Base-by-base conservation (phyloP, 2,113 vertebrate genomes). In the Zingel zingel region DNA sequence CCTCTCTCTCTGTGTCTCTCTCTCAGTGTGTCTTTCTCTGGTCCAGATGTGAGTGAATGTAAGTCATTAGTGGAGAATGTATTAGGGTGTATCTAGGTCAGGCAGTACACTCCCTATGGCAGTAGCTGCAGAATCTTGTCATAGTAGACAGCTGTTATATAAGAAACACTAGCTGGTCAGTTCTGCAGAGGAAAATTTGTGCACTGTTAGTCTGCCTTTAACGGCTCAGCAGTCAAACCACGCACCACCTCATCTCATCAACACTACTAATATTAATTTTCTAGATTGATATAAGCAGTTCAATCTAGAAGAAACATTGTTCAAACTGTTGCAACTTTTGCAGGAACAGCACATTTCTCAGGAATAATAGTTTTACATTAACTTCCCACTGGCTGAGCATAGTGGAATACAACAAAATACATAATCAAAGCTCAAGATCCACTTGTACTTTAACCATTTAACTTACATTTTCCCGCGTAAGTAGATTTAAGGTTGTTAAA, bases 1-100 rank as follows among this genome's bases (percentile, higher is more conserved):
- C 5, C 6, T 39, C 63, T 59, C 36, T 61, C 14, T 9, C 23
- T 58, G 14, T 59, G 12, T 54, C n/a, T 13, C 19, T 54, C 45
- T 71, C 56, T 50, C 51, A 47, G 3, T 57, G 8, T 50, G 25
- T 67, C 56, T 65, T 54, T 77, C 70, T 63, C 81, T 45, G 43
- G 77, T 89, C 85, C 86, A 94, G 91, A 91, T 91, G 90, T 91
- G 90, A 85, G 75, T 86, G 69, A 86, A 84, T 87, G 82, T 75
- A 85, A 92, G 87, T 91, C 91, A 84, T 89, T 89, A 87, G 90
- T 66, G 61, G 89, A 89, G 86, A 84, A 85, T 84, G 90, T 92
- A 90, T 92, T 91, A 89, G 88, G 69, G 80, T 89, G 87, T 90
- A 93, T 91, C 89, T 94, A 91, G 93, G 93, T 92, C 93, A 93